Base-by-base conservation (phyloP, 2,888 invertebrate genomes). In the Cryptocheilus praepositus region DNA sequence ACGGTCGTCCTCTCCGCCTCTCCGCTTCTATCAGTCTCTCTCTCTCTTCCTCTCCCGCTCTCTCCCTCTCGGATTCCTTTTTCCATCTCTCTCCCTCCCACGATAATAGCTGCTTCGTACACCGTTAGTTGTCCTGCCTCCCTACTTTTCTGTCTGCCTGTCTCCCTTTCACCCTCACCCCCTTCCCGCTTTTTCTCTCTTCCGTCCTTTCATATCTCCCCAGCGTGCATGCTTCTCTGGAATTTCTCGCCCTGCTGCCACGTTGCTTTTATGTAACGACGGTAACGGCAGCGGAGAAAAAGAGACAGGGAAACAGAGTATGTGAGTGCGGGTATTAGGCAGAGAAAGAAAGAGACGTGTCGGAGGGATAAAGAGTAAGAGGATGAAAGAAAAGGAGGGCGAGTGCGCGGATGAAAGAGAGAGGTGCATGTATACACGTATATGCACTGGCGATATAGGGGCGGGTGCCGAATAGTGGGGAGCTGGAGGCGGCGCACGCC, bases 401-500 rank as follows among this genome's bases (percentile, higher is more conserved):
- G 56, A 49, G 49, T 16, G 22, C 8, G 46, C 52, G 52, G 54
- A 54, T 44, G 54, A 21, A 43, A 36, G n/a, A 55, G 43, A 49
- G 49, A 49, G 49, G 49, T 49, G 16, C 16, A 49, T 16, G 16
- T 49, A 49, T 7, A 49, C 7, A 49, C n/a, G 44, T 60, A 46
- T 56, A 61, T 59, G 46, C 65, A 61, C 62, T 69, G 67, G 76
- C 79, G 75, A 77, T 79, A 80, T 78, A 81, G 83, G 81, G 83
- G 83, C 80, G 83, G 82, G 69, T 61, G 74, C 59, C 68, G 56
- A 66, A 65, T 76, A 64, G 83, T 83, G 83, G 83, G 83, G 77
- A 72, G 22, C 54, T 60, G 82, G 79, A 80, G 83, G 83, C 83
- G 83, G 83, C 83, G 83, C 83, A 81, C 82, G 76, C 81, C 81